A percentile compares a stretch with the other conserved stretches of the same genome.
These are phyloP conservation scores for Peucedramus taeniatus DNA, from an alignment of 2,113 vertebrate species.

Conservation along the genomic window DNA sequence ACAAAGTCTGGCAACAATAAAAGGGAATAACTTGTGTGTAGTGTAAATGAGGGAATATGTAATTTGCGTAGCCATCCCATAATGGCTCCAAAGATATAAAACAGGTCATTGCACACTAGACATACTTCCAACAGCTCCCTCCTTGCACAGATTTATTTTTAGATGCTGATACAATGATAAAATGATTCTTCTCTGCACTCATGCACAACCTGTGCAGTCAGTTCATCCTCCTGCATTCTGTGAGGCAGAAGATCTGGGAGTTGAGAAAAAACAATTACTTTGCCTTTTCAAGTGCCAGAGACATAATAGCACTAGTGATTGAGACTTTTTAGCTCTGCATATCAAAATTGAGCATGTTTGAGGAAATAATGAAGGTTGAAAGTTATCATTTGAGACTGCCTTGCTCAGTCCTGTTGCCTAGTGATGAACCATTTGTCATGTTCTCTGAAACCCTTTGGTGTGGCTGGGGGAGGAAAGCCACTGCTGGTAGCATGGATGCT, in stretches of 20 bases:
- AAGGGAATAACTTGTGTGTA: constrained; percentile 36
- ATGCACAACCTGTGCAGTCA: background rate
- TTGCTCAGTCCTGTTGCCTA: background rate
- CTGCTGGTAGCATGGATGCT: background rate
- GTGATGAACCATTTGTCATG: background rate
- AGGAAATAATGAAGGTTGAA: background rate
- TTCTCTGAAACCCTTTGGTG: background rate
- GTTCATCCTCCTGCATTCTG: background rate
- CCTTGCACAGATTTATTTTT: constrained; percentile 21
- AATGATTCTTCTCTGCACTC: background rate
- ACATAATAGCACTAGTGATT: background rate
- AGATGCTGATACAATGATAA: background rate
- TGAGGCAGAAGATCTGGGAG: background rate
- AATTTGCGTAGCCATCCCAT: constrained; percentile 17
- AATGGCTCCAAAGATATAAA: constrained; percentile 38
- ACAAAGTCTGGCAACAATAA: constrained; percentile 10
- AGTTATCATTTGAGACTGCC: background rate
- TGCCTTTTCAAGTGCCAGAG: background rate
- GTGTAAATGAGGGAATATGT: constrained; percentile 36
- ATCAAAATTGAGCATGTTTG: background rate
- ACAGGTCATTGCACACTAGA: constrained; percentile 41
- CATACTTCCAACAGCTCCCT: background rate
- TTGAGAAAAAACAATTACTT: background rate
- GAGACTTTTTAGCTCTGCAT: background rate
- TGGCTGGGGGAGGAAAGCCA: background rate